Evolutionary conservation across 2,888 invertebrate species (phyloP).

Genomic region (Drosophila atroscutellata): DNA sequence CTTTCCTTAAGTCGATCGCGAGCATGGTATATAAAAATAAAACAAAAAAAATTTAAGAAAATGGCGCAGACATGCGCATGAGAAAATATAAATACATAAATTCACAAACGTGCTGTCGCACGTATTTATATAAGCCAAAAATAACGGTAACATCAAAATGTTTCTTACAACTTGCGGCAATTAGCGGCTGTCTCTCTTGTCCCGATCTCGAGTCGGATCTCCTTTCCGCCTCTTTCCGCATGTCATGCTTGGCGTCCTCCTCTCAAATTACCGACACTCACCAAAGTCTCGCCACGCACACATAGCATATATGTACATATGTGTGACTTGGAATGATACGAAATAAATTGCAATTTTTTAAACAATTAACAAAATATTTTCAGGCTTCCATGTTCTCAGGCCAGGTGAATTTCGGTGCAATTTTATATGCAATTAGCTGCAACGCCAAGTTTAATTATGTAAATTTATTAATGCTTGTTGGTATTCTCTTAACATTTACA

Average conservation of each 20-base stretch:
- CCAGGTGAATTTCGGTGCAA: slow-evolving; percentile 22
- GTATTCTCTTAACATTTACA: slow-evolving; percentile 4
- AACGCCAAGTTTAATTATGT: slow-evolving; percentile 37
- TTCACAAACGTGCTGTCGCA: slow-evolving; percentile 54
- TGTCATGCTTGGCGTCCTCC: slow-evolving; percentile 61
- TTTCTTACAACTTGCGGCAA: slow-evolving; percentile 62
- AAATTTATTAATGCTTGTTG: slow-evolving; percentile 27
- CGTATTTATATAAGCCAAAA: slow-evolving; percentile 62
- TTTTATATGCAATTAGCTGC: slow-evolving; percentile 45
- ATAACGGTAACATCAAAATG: slow-evolving; percentile 75
- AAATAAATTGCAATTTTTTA: slow-evolving; percentile 71
- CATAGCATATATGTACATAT: not conserved
- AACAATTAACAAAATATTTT: slow-evolving; percentile 66
- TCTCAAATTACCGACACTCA: slow-evolving; percentile 69
- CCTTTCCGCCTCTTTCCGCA: slow-evolving; percentile 51
- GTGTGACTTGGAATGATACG: slow-evolving; percentile 44
- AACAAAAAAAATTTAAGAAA: slow-evolving; percentile 31
- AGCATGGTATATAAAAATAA: slow-evolving; percentile 28
- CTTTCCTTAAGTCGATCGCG: slow-evolving; percentile 16
- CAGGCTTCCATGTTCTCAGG: slow-evolving; percentile 22
- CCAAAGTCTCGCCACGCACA: slow-evolving; percentile 4
- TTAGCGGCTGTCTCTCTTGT: slow-evolving; percentile 30
- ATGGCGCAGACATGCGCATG: slow-evolving; percentile 62
- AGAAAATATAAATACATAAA: slow-evolving; percentile 64
- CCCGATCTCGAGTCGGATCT: slow-evolving; percentile 30